A percentile compares a stretch with the other conserved stretches of the same genome.
Conservation (phyloP, 2,888 invertebrate species). For the Zaprionus lineosus region DNA sequence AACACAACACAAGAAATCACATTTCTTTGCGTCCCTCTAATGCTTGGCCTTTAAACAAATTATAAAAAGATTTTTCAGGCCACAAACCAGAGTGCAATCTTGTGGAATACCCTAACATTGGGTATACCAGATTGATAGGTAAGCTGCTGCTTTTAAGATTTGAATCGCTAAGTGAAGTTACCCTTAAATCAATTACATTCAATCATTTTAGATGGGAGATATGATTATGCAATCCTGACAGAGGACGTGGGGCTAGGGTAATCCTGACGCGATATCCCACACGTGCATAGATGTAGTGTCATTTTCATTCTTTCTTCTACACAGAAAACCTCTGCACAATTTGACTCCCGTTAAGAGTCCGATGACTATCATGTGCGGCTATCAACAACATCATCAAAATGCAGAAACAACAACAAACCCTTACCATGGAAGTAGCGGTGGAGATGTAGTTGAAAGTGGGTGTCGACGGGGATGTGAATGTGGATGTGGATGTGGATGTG, state of each 20-base stretch:
- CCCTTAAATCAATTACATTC: no score
- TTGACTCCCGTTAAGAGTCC: slow-evolving; percentile 44
- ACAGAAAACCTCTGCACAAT: slow-evolving; percentile 34
- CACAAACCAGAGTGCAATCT: slow-evolving; percentile 54
- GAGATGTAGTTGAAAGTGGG: background rate
- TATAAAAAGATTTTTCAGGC: slow-evolving; percentile 46
- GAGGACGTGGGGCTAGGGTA: no score
- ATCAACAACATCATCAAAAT: slow-evolving; percentile 77
- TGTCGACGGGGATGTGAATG: background rate
- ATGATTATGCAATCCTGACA: no score
- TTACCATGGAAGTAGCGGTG: background rate
- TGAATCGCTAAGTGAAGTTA: no score
- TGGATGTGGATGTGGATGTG: slow-evolving; percentile 17
- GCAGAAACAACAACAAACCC: slow-evolving; percentile 35
- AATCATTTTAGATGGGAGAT: no score
- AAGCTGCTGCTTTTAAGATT: no score
- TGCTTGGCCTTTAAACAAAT: slow-evolving; percentile 40
- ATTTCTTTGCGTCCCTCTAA: slow-evolving; percentile 17
- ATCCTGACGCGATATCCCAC: slow-evolving; percentile 1
- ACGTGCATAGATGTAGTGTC: background rate
- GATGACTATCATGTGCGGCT: slow-evolving; percentile 72
- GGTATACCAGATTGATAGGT: background rate
- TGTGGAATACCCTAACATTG: slow-evolving; percentile 12
- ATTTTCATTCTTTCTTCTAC: slow-evolving; percentile 3
- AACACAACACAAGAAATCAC: slow-evolving; percentile 27